Evolutionary conservation across 2,888 invertebrate genomes (phyloP).

Genomic region (Drosophila infuscata): DNA sequence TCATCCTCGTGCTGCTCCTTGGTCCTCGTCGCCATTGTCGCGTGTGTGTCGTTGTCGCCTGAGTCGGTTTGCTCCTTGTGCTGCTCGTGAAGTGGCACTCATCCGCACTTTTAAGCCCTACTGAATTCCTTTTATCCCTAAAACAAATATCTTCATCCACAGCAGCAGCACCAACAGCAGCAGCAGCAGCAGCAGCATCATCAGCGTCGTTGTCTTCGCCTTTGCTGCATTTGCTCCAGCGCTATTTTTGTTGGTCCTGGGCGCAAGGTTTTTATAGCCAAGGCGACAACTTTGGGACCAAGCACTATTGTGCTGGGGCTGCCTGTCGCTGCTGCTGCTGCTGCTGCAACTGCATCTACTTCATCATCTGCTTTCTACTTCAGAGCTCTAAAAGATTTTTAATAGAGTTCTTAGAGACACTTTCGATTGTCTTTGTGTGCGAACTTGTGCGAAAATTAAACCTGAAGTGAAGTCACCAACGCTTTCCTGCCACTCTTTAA

Average conservation of each 20-base stretch:
- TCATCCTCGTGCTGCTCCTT: slow-evolving; percentile 3
- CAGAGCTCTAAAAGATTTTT: slow-evolving; percentile 80
- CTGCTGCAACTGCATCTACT: slow-evolving; percentile 34
- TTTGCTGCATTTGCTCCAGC: slow-evolving; percentile 23
- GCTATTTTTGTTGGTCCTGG: slow-evolving; percentile 46
- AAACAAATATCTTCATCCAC: slow-evolving; percentile 83
- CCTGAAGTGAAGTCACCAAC: slow-evolving; percentile 58
- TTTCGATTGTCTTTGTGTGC: slow-evolving; percentile 82
- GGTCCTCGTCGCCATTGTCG: slow-evolving; percentile 41
- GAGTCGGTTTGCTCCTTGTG: slow-evolving; percentile 63
- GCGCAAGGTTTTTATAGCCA: slow-evolving; percentile 61
- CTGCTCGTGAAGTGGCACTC: slow-evolving; percentile 80
- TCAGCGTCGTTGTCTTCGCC: slow-evolving; percentile 31
- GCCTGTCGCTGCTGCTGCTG: slow-evolving; percentile 17
- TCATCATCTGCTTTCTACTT: slow-evolving; percentile 67
- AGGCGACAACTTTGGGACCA: slow-evolving; percentile 61
- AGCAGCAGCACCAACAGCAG: slow-evolving; percentile 35
- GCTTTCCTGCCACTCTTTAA: slow-evolving; percentile 27
- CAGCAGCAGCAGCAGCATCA: slow-evolving; percentile 41
- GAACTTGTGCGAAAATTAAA: slow-evolving; percentile 78
- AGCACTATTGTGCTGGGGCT: slow-evolving; percentile 39
- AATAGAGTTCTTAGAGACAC: slow-evolving; percentile 83
- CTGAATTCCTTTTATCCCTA: slow-evolving; percentile 84
- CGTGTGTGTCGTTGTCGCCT: slow-evolving; percentile 40
- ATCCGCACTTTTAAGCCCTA: slow-evolving; percentile 82